A percentile compares a stretch with the other conserved stretches of the same genome.
These are phyloP conservation scores for Notospermus geniculatus DNA, from an alignment of 1,140 invertebrate genomes.

Conservation along the genomic window DNA sequence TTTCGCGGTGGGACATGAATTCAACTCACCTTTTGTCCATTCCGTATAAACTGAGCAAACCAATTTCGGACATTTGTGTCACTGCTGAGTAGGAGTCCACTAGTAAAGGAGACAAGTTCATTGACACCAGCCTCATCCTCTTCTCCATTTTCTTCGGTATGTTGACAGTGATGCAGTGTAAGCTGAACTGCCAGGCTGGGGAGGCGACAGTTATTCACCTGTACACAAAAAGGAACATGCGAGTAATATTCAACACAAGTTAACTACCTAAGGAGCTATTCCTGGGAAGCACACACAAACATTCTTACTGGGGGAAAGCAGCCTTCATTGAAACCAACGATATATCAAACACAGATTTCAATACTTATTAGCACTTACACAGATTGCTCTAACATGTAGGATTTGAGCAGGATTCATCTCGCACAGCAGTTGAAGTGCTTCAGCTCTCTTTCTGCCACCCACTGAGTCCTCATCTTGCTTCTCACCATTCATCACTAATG, in stretches of 20 bases:
- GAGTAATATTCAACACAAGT: no score
- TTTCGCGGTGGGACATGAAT: no score
- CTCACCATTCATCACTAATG: slow-evolving; percentile 83
- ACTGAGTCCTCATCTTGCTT: slow-evolving; percentile 77
- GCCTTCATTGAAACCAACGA: no score
- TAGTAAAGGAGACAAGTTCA: slow-evolving; percentile 79
- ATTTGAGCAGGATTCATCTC: slow-evolving; percentile 87
- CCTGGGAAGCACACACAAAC: no score
- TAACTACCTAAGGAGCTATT: no score
- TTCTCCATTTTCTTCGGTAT: slow-evolving; percentile 26
- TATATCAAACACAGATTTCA: background rate
- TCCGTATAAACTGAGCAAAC: slow-evolving; percentile 88
- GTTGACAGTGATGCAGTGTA: slow-evolving; percentile 61
- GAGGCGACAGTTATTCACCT: slow-evolving; percentile 83
- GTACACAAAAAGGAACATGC: no score
- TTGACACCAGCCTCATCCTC: slow-evolving; percentile 36
- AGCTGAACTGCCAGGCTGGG: slow-evolving; percentile 80
- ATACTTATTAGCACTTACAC: slow-evolving; percentile 39
- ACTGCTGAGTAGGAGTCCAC: slow-evolving; percentile 83
- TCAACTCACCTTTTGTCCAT: slow-evolving; percentile 75
- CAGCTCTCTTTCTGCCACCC: slow-evolving; percentile 66
- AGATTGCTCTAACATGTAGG: slow-evolving; percentile 70
- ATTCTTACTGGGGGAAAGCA: no score
- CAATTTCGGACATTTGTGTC: slow-evolving; percentile 85
- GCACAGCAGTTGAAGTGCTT: slow-evolving; percentile 77